Evolutionary conservation across 2,797 vertebrate genomes (phyloP).

Genomic region (Spondyliosoma cantharus): DNA sequence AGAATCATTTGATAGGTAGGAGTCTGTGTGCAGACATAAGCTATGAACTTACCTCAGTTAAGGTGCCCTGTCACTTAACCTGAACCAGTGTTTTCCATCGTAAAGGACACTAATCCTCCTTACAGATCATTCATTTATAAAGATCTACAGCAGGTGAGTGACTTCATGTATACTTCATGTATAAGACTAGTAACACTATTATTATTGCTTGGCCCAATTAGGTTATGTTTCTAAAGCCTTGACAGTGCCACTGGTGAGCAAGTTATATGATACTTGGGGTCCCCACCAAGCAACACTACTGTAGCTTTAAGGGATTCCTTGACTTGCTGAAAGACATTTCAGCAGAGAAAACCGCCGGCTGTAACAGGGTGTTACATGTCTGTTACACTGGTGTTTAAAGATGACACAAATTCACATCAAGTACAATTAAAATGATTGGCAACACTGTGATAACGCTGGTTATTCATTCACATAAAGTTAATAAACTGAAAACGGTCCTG

Average conservation of each 20-base stretch:
- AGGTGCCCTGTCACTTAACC: too few relatives aligned
- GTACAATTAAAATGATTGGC: slow-evolving; percentile 3
- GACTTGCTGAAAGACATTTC: neutral
- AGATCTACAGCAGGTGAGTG: too few relatives aligned
- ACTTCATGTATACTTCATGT: too few relatives aligned
- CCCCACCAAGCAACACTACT: neutral
- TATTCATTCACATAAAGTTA: neutral
- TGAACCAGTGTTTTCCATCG: too few relatives aligned
- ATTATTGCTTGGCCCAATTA: too few relatives aligned
- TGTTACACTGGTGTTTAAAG: neutral
- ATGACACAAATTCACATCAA: neutral
- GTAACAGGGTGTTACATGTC: neutral
- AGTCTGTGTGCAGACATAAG: neutral
- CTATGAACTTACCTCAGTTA: too few relatives aligned
- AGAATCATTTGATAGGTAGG: slow-evolving; percentile 20
- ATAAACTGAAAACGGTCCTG: neutral
- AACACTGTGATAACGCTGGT: neutral
- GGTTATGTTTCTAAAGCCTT: too few relatives aligned
- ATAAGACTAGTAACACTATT: too few relatives aligned
- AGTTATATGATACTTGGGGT: too few relatives aligned
- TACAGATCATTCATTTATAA: too few relatives aligned
- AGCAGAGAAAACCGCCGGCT: neutral
- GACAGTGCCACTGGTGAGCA: too few relatives aligned
- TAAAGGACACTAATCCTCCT: too few relatives aligned
- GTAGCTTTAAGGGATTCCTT: neutral